These are phyloP conservation scores for Threskiornis aethiopicus DNA, from an alignment of 2,797 vertebrate species.

Conservation along the genomic window DNA sequence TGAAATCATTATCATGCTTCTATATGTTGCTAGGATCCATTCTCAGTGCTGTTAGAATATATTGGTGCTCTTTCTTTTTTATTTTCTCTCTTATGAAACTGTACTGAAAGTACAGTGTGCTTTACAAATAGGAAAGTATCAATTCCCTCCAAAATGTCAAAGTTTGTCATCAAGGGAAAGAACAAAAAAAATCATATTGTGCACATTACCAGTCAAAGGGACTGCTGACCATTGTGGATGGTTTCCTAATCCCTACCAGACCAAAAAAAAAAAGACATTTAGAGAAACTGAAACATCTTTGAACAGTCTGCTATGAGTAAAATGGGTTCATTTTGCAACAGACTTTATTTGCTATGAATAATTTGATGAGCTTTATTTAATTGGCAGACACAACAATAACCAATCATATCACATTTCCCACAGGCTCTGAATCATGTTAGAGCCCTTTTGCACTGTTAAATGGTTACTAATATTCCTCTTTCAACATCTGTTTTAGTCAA, in stretches of 20 bases:
- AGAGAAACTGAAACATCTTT: background rate
- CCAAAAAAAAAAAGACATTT: background rate
- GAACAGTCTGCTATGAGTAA: background rate
- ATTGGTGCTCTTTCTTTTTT: background rate
- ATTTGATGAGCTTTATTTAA: slow-evolving; percentile 38
- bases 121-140: background rate
- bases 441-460: slow-evolving; percentile 17
- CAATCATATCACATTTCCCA: background rate
- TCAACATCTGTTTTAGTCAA: slow-evolving; percentile 1
- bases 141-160: background rate
- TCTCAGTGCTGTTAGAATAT: background rate
- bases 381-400: slow-evolving; percentile 36
- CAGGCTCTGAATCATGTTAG: background rate
- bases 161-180: background rate
- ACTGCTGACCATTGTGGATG: background rate
- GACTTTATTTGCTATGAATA: slow-evolving; percentile 31
- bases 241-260: background rate
- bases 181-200: background rate
- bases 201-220: background rate
- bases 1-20: background rate
- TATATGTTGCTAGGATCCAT: background rate
- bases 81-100: background rate
- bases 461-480: slow-evolving; percentile 3
- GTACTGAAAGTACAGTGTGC: background rate
- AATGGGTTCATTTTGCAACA: slow-evolving; percentile 23